These are phyloP conservation scores for Lethenteron camtschaticum DNA, from an alignment of 2,113 vertebrate species.

Conservation along the genomic window DNA sequence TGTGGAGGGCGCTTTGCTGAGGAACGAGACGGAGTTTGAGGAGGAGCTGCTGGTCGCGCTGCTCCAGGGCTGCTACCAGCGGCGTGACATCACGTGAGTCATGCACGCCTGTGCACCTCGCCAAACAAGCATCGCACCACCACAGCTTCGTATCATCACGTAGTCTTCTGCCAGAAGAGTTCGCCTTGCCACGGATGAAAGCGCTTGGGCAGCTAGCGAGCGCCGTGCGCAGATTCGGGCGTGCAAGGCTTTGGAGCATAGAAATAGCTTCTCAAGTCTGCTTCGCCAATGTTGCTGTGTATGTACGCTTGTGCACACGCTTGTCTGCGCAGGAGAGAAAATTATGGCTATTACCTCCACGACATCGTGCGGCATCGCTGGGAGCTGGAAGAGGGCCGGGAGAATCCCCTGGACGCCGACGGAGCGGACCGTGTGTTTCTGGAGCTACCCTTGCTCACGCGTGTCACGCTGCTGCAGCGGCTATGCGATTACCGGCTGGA, in stretches of 20 bases:
- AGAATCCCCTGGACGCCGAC: constrained; percentile 38
- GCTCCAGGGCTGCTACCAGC: constrained; percentile 89
- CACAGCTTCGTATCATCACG: too few species aligned
- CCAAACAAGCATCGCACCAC: too few species aligned
- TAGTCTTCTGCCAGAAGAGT: too few species aligned
- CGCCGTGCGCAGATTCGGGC: too few species aligned
- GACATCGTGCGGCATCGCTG: constrained; percentile 96
- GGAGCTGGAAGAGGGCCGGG: constrained; percentile 88
- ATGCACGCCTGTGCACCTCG: too few species aligned
- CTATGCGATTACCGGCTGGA: constrained; percentile 90
- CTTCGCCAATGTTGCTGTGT: too few species aligned
- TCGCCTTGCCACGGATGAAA: too few species aligned
- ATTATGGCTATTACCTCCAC: constrained; percentile 69
- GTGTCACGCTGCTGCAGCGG: constrained; percentile 70
- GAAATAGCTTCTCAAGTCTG: too few species aligned
- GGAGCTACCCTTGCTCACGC: constrained; percentile 46
- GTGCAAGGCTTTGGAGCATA: too few species aligned
- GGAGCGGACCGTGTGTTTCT: constrained; percentile 40
- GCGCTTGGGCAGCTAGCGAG: too few species aligned
- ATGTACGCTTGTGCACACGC: too few species aligned
- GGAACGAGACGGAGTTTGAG: constrained; percentile 67
- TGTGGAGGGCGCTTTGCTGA: constrained; percentile 68
- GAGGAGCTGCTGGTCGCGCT: constrained; percentile 67
- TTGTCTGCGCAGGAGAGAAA: constrained; percentile 33
- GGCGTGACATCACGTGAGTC: constrained; percentile 87